These are phyloP conservation scores for Lepilemur ruficaudatus DNA, from an alignment of 2,797 vertebrate species.

Conservation along the genomic window DNA sequence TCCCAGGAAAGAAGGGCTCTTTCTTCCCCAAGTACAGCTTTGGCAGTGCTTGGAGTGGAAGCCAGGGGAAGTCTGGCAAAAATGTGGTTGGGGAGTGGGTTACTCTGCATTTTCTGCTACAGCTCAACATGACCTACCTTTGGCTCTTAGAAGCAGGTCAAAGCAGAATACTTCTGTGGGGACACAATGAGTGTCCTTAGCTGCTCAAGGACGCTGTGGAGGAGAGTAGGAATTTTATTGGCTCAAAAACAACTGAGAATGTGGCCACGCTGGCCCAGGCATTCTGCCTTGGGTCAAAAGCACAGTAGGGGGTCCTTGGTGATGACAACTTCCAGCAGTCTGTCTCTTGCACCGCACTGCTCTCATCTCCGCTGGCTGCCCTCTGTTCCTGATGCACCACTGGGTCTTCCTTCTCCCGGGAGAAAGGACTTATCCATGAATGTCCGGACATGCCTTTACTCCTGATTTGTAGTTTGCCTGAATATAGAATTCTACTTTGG, in stretches of 20 bases:
- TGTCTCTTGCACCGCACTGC: neutral
- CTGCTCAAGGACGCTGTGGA: neutral
- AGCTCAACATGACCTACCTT: neutral
- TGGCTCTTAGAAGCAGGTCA: neutral
- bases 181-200: neutral
- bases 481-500: neutral
- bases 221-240: neutral
- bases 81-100: neutral
- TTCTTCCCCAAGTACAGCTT: neutral
- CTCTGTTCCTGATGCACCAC: neutral
- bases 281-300: neutral
- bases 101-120: conserved; percentile 17
- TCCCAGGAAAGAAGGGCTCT: neutral
- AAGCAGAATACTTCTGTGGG: neutral
- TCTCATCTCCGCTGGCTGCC: neutral
- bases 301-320: neutral
- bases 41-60: neutral
- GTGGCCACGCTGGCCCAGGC: neutral
- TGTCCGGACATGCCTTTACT: neutral
- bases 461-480: neutral
- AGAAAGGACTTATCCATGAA: neutral
- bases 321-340: neutral
- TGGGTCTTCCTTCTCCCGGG: neutral
- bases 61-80: neutral
- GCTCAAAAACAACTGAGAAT: neutral